Percentiles rank a stretch among this genome's conserved stretches.
Evolutionary conservation across 2,888 invertebrate species (phyloP).

Genomic region (Sinotaia quadrata): DNA sequence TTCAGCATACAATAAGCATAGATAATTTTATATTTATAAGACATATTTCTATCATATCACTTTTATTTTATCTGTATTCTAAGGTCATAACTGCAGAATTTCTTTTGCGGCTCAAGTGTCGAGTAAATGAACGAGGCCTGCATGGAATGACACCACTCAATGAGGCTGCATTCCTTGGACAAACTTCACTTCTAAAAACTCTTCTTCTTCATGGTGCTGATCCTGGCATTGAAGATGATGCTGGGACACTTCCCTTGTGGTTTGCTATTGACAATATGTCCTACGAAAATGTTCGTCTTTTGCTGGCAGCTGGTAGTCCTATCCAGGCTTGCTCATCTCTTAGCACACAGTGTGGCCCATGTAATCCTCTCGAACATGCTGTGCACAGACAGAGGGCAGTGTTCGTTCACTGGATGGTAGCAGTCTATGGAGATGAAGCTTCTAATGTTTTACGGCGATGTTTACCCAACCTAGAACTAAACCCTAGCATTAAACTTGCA

Average conservation of each 20-base stretch:
- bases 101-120: constrained; percentile 58
- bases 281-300: constrained; percentile 30
- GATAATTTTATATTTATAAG: too few relatives aligned
- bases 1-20: too few relatives aligned
- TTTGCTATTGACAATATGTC: constrained; percentile 64
- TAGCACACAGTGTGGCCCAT: constrained; percentile 78
- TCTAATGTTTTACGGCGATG: constrained; percentile 18
- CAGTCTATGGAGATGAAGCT: constrained; percentile 56
- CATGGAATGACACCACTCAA: constrained; percentile 68
- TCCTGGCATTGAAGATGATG: constrained; percentile 63
- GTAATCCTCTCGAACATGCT: constrained; percentile 59
- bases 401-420: constrained; percentile 52
- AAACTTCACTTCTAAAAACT: constrained; percentile 58
- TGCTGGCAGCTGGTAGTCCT: constrained; percentile 89
- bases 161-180: constrained; percentile 67
- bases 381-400: constrained; percentile 55
- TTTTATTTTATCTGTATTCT: too few relatives aligned
- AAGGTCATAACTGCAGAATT: constrained; percentile 45
- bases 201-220: constrained; percentile 63
- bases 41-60: too few relatives aligned
- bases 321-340: constrained; percentile 84
- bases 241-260: constrained; percentile 68
- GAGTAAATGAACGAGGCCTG: constrained; percentile 51
- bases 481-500: background rate
- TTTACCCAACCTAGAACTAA: background rate